Evolutionary conservation across 2,888 invertebrate species (phyloP).

Genomic region (Dinocampus coccinellae): DNA sequence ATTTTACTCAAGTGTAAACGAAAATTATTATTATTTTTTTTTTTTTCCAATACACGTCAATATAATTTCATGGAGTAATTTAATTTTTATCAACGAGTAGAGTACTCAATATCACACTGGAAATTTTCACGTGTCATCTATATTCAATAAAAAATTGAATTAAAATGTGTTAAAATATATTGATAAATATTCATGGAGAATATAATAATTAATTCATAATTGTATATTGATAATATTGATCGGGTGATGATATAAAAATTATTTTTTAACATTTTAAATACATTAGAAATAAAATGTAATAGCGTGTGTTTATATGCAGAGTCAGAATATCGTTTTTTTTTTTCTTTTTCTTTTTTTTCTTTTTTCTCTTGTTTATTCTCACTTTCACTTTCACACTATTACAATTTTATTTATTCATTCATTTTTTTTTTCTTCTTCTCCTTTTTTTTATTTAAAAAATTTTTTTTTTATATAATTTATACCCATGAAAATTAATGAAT

Average conservation of each 20-base stretch:
- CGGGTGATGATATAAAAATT: neutral
- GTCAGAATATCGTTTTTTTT: no score
- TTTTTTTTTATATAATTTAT: no score
- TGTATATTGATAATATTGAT: neutral
- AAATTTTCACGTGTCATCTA: neutral
- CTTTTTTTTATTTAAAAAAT: no score
- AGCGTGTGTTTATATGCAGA: no score
- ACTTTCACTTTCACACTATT: no score
- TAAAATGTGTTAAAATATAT: neutral
- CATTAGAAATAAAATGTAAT: no score
- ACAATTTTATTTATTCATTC: no score
- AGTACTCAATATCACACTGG: neutral
- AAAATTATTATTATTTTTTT: neutral
- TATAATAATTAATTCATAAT: neutral
- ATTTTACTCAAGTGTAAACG: neutral
- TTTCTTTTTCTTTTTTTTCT: neutral
- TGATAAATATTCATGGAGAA: conserved; percentile 18
- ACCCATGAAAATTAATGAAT: no score
- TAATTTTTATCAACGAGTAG: neutral
- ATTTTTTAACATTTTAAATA: neutral
- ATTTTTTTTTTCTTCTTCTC: no score
- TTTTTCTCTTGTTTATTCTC: no score
- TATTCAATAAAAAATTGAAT: neutral
- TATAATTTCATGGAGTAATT: no score
- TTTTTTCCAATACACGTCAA: no score